phyloP scores from a whole-genome alignment of 2,888 invertebrate genomes.

The Julus scandinavius region DNA sequence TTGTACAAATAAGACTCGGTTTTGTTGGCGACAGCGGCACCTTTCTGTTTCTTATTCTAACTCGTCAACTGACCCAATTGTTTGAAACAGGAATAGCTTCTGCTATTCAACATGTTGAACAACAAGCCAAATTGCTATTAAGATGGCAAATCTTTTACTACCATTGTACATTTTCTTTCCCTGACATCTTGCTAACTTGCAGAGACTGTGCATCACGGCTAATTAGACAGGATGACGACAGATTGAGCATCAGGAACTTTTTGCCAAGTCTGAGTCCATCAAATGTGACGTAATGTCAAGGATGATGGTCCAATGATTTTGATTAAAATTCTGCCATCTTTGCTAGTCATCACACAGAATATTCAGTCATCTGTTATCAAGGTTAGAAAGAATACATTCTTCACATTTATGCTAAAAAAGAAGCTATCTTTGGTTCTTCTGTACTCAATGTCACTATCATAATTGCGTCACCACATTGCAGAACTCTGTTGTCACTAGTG shows the following conservation, averaged over 20 bases:
- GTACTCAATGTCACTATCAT: not conserved
- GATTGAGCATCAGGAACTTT: not conserved
- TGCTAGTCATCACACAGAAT: too few relatives aligned
- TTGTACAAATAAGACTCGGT: too few relatives aligned
- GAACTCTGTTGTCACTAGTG: not conserved
- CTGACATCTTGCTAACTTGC: slow-evolving; percentile 2
- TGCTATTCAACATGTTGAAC: not conserved
- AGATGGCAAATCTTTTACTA: not conserved
- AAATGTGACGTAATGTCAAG: not conserved
- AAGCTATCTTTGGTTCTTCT: not conserved
- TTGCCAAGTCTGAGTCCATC: not conserved
- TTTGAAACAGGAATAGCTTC: slow-evolving; percentile 6
- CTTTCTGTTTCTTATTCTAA: not conserved
- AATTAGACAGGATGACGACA: slow-evolving; percentile 20
- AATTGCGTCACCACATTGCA: not conserved
- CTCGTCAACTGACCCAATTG: slow-evolving; percentile 16
- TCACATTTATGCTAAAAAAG: too few relatives aligned
- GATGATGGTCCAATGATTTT: too few relatives aligned
- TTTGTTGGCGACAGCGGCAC: not conserved
- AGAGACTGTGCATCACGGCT: not conserved
- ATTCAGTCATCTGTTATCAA: too few relatives aligned
- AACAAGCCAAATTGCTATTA: not conserved
- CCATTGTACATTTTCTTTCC: not conserved
- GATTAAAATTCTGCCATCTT: too few relatives aligned
- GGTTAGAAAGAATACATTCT: too few relatives aligned